These are phyloP conservation scores for Callipepla californica DNA, from an alignment of 2,113 vertebrate genomes.

Conservation along the genomic window DNA sequence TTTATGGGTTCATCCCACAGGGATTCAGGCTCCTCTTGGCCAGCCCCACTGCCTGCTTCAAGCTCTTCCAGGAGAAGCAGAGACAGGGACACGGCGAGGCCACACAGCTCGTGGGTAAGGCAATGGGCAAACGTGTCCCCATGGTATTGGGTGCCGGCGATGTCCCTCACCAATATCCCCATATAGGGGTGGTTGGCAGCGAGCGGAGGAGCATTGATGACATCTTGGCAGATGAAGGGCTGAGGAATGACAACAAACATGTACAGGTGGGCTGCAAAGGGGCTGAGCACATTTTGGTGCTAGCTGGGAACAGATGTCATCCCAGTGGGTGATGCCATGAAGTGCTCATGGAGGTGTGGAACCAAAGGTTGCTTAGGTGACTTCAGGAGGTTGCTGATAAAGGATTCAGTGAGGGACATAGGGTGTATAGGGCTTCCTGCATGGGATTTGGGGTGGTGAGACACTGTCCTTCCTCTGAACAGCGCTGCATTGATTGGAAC, in stretches of 20 bases:
- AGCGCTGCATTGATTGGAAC: constrained; percentile 96
- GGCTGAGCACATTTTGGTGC: neutral
- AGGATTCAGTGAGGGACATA: fast-evolving
- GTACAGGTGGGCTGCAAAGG: constrained; percentile 67
- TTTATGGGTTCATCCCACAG: constrained; percentile 55
- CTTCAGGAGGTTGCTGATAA: neutral
- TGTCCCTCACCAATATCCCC: neutral
- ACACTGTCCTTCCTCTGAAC: neutral
- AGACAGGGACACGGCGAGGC: constrained; percentile 82
- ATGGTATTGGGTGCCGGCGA: fast-evolving
- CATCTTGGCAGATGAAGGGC: constrained; percentile 40
- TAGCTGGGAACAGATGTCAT: neutral
- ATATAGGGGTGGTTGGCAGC: neutral
- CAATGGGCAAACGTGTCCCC: fast-evolving
- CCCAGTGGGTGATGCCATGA: neutral
- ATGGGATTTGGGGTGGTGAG: fast-evolving
- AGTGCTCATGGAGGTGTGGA: neutral
- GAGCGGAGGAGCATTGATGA: constrained; percentile 61
- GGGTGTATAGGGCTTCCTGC: fast-evolving
- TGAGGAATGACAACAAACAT: constrained; percentile 71
- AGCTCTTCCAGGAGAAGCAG: constrained; percentile 85
- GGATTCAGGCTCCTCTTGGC: constrained; percentile 92
- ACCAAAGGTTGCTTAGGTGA: fast-evolving
- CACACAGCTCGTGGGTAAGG: constrained; percentile 82
- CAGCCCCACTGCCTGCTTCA: constrained; percentile 86